Evolutionary conservation across 1,140 invertebrate genomes (phyloP), one percentile per base, ranked within the genome.

Genomic region (Mesaphorura yosii): DNA sequence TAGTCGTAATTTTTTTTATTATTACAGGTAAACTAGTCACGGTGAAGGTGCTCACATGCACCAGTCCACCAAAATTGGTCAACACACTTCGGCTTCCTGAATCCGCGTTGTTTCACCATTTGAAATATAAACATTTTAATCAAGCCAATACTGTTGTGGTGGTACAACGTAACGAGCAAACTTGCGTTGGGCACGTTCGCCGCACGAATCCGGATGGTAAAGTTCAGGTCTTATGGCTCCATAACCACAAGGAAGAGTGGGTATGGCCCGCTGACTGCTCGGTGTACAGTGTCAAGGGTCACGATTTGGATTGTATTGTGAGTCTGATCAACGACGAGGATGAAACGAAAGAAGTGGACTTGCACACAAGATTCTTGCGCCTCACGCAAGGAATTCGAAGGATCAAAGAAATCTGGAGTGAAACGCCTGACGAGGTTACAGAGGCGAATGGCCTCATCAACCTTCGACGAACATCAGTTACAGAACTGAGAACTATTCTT

Each of bases 251-350:
- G 19, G 26, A 25, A 27, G 44, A 46, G 28, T 46, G 44, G 44
- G 7, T 6, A 15, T 46, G 44, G 44, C 44, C 44, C 5, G 12
- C 44, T 19, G 44, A 46, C 22, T 46, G 44, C 25, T 46, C 44
- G 7, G 12, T 46, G 23, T 46, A 26, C 28, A 46, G 6, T 22
- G 26, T 46, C 19, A 20, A 20, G 14, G 20, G 20, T 12, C 28
- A 12, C 19, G 44, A 46, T 46, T 26, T 46, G 5, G 44, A 46
- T 5, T 46, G 44, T 20, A 46, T 46, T 25, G 44, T 46, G 28
- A 41, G 40, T 41, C 22, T 41, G 7, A 20, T 41, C 22, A 41
- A 41, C 40, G 17, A 7, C 22, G 7, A 20, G 22, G 40, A 17
- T 41, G 34, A 37, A 37, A 17, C 17, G 34, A 37, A n/a, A n/a